Evolutionary conservation across 2,888 invertebrate genomes (phyloP), one percentile per base, ranked within the genome.

Genomic region (Cabera pusaria): DNA sequence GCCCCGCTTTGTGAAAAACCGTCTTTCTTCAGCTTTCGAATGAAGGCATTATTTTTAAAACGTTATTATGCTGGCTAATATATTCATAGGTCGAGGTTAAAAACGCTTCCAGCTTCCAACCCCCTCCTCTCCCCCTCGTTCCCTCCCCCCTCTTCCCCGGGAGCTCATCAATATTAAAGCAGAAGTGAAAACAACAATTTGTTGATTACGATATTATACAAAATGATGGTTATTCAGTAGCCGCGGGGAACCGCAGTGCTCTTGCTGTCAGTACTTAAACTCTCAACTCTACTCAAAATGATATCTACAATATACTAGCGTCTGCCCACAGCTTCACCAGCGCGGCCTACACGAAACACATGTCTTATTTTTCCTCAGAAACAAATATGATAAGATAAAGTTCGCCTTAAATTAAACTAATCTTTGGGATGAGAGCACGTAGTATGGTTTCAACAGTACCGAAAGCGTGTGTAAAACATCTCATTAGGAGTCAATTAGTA

Each of bases 71-170:
- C 32, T 7, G 27, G 45, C 49, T 63, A 64, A 67, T 67, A 56
- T 69, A 69, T 66, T 69, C 69, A 69, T 67, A 61, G 65, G 54
- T 52, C 52, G 53, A 49, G 52, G 59, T 54, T 59, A 54, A 56
- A 58, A 59, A 59, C 46, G 43, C 27, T 32, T 24, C 25, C 20
- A n/a, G 10, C 31, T 18, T 28, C 14, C 10, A 3, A 10, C 9
- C 18, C 5, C 22, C 5, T 5, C 16, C 26, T 8, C 21, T 17
- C 11, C n/a, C 19, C 7, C 27, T 4, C 27, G 5, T 3, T 19
- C 6, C 18, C 25, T 10, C 21, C 5, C 16, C n/a, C 28, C n/a
- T 12, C 6, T 6, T 8, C 26, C 33, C 32, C 34, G 17, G n/a
- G 18, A 42, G 27, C 64, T 64, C 62, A 64, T 64, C 58, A 64